These are phyloP conservation scores for Polia nebulosa DNA, from an alignment of 2,888 invertebrate genomes.

Conservation along the genomic window DNA sequence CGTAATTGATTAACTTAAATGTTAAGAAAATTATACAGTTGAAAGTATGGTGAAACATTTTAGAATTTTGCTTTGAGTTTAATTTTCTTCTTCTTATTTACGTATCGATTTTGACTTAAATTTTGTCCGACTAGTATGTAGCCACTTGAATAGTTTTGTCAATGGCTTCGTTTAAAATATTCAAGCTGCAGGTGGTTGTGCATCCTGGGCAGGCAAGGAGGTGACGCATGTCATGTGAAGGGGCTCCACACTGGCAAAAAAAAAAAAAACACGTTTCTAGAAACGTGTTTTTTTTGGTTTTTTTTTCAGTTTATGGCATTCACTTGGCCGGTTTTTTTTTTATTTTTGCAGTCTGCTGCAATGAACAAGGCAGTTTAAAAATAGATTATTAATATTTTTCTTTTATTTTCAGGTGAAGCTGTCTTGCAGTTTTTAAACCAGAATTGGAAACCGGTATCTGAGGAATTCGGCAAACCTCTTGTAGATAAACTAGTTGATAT, in stretches of 20 bases:
- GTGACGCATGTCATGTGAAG: too few relatives aligned
- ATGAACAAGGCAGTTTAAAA: background rate
- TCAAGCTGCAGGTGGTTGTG: too few relatives aligned
- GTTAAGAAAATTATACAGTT: background rate
- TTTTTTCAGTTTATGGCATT: too few relatives aligned
- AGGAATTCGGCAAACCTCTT: conserved; percentile 82
- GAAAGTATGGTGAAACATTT: background rate
- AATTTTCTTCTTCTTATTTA: background rate
- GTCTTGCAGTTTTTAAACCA: conserved; percentile 81
- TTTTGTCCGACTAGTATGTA: too few relatives aligned
- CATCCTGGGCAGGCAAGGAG: too few relatives aligned
- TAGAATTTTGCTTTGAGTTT: background rate
- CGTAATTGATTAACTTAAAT: background rate
- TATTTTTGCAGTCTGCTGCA: background rate
- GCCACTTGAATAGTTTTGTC: too few relatives aligned
- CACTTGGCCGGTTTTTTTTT: too few relatives aligned
- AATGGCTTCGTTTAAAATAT: too few relatives aligned
- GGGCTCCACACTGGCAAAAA: too few relatives aligned
- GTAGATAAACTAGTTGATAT: conserved; percentile 71
- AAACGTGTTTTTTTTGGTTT: too few relatives aligned
- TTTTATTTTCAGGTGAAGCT: conserved; percentile 76
- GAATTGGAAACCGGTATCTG: conserved; percentile 79
- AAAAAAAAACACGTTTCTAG: too few relatives aligned
- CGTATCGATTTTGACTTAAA: too few relatives aligned
- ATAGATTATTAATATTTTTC: background rate